Base-by-base conservation (phyloP, 2,888 invertebrate genomes). In the Nemurella pictetii region DNA sequence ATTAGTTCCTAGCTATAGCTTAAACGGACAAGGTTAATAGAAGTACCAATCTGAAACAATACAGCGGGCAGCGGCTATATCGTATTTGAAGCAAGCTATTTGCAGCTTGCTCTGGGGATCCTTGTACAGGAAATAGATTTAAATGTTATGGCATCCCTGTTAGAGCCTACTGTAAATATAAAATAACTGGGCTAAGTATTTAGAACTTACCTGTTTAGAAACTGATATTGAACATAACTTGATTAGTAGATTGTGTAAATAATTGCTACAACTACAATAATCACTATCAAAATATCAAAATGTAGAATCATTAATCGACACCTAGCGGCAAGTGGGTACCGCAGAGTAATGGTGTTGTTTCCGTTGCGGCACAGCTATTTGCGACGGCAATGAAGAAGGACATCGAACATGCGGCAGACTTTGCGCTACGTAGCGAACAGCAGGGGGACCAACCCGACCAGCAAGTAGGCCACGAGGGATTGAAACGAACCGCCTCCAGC, bases 371-470 rank as follows among this genome's bases (percentile, higher is more conserved):
- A 87, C 93, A 96, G 95, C 92, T 96, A 90, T 92, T 96, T 92
- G 94, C 94, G 90, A 93, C 94, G 89, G 94, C 94, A 88, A 92
- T 96, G 92, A 95, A 95, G 93, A 95, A 94, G 89, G 95, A 95
- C 91, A 92, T 95, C 90, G 92, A 92, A 88, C 91, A 91, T 85
- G 93, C 93, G 75, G 91, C 93, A 85, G 91, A 92, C 88, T 89
- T 90, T 87, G 91, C 91, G 85, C 88, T 90, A 20, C 78, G 78
- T 88, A 78, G 30, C n/a, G 28, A 28, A 29, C 78, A 28, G 12
- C 28, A 29, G 9, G 26, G 28, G 28, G 78, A 29, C 78, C 75
- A 75, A 28, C 28, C 75, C 26, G 28, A 28, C 27, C 28, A 26
- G 26, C 75, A 26, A 75, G 75, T 27, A 28, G 26, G 27, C 26